Base-by-base conservation (phyloP, 2,888 invertebrate species). In the Pteria penguin region DNA sequence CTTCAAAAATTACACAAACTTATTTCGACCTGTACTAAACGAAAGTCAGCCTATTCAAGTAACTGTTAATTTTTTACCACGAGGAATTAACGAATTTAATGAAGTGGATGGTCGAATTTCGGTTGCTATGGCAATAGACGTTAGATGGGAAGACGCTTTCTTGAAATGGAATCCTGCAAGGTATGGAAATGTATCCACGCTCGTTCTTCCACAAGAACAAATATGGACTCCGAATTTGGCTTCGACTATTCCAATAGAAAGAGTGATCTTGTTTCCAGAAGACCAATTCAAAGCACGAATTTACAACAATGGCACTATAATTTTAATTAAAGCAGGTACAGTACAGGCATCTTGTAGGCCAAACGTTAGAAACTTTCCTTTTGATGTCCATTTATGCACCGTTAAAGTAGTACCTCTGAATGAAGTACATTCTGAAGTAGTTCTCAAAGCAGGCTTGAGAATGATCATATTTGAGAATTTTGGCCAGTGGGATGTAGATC, bases 21-120 rank as follows among this genome's bases (percentile, higher is more conserved):
- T 65, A 18, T 26, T 72, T 45, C 29, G 65, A 26, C 72, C 72
- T 22, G 36, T 65, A 33, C 18, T 4, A 36, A 55, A 36, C 4
- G 57, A 72, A 27, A 14, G 26, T n/a, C 55, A 63, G 18, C 57
- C 58, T 11, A 45, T 72, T 26, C 54, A 65, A 2, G 36, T 72
- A 29, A 65, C 72, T 5, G 72, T 72, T 5, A 58, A 27, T 11
- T 72, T 72, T 36, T 55, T 72, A 33, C 65, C 65, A 29, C 54
- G 72, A 18, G 65, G 72, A 57, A 72, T 72, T 54, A 65, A 33
- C 29, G 72, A 72, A 11, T 72, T 72, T 57, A 65, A 72, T 24
- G 72, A 72, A 45, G 72, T 72, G n/a, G 24, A 31, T 11, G 65
- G 72, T 26, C 63, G 62, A 4, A 27, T 72, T 26, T 65, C 72